These are phyloP conservation scores for Cosmorhoe ocellata DNA, from an alignment of 2,888 invertebrate species.

Conservation along the genomic window DNA sequence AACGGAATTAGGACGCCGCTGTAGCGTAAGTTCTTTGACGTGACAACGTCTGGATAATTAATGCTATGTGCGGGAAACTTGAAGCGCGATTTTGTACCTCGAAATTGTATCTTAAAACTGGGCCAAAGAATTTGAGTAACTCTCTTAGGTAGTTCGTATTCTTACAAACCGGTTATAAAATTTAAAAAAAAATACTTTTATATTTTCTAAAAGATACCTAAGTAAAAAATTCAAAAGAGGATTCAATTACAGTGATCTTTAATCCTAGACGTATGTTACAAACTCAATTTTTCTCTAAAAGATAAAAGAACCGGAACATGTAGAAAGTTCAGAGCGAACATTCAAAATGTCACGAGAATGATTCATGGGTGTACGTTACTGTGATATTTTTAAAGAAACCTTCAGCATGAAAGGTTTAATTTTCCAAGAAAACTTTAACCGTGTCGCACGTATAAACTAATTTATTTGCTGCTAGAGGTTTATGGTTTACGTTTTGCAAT, in stretches of 20 bases:
- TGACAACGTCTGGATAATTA: conserved; percentile 22
- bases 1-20: conserved; percentile 7
- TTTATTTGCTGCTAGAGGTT: conserved; percentile 33
- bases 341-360: conserved; percentile 38
- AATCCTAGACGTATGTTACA: neutral
- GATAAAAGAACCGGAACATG: conserved; percentile 24
- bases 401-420: conserved; percentile 22
- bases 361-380: conserved; percentile 49
- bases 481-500: conserved; percentile 1
- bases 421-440: conserved; percentile 22
- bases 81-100: conserved; percentile 12
- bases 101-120: conserved; percentile 17
- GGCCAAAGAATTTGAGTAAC: conserved; percentile 2
- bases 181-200: too few species aligned
- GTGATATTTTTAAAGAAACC: conserved; percentile 44
- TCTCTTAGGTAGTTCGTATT: neutral
- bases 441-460: conserved; percentile 23
- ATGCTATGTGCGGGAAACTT: conserved; percentile 27
- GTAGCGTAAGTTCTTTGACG: conserved; percentile 26
- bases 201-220: too few species aligned
- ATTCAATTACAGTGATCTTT: too few species aligned
- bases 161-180: too few species aligned
- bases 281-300: conserved; percentile 24
- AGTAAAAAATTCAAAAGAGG: too few species aligned
- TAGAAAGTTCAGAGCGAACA: conserved; percentile 30